Conservation (phyloP, 1,140 invertebrate genomes). For the Chymomyza costata region DNA sequence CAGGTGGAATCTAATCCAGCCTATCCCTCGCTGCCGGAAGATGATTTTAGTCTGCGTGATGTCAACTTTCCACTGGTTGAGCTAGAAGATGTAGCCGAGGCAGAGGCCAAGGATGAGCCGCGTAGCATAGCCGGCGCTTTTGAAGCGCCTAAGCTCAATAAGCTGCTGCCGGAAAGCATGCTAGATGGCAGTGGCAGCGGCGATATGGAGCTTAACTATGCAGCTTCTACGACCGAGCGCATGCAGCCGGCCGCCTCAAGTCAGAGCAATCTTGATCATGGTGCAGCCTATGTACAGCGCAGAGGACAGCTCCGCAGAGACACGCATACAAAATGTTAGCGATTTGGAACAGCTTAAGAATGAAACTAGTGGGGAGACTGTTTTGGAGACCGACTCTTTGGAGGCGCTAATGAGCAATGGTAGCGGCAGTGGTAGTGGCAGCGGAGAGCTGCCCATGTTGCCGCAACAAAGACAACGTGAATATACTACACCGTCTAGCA, state of each 20-base stretch:
- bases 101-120: constrained; percentile 51
- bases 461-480: constrained; percentile 21
- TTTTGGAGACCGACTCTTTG: constrained; percentile 11
- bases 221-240: constrained; percentile 18
- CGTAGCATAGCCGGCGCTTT: constrained; percentile 46
- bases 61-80: constrained; percentile 65
- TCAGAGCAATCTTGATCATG: constrained; percentile 2
- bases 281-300: constrained; percentile 56
- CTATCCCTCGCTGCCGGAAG: constrained; percentile 66
- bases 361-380: constrained; percentile 27
- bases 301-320: constrained; percentile 58
- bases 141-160: constrained; percentile 38
- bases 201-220: constrained; percentile 38
- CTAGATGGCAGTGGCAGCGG: constrained; percentile 47
- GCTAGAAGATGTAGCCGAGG: constrained; percentile 47
- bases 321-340: constrained; percentile 49
- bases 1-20: constrained; percentile 69
- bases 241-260: constrained; percentile 14
- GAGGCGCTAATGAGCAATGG: background rate
- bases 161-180: constrained; percentile 29
- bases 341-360: constrained; percentile 42
- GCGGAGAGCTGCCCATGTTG: constrained; percentile 18
- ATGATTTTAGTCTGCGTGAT: constrained; percentile 65
- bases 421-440: constrained; percentile 38
- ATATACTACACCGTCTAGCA: constrained; percentile 49